These are phyloP conservation scores for Parauchenoglanis punctatus DNA, from an alignment of 2,797 vertebrate species.

Conservation along the genomic window DNA sequence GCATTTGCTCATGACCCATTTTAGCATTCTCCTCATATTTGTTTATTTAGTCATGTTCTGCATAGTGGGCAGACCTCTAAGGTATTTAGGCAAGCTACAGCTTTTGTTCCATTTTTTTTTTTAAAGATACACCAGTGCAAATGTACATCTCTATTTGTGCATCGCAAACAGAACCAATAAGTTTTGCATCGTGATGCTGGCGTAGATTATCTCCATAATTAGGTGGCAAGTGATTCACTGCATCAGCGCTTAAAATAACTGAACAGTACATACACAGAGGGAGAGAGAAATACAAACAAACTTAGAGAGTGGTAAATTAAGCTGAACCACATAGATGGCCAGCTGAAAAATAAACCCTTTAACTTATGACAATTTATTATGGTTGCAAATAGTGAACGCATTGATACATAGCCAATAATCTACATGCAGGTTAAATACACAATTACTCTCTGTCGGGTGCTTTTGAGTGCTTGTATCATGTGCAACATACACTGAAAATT, in stretches of 20 bases:
- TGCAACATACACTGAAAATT: background rate
- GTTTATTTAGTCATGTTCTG: background rate
- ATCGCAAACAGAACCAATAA: slow-evolving; percentile 39
- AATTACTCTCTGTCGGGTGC: slow-evolving; percentile 30
- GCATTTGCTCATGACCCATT: background rate
- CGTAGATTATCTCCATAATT: slow-evolving; percentile 16
- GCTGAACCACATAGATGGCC: slow-evolving; percentile 46
- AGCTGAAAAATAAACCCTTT: slow-evolving; percentile 49
- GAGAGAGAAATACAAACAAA: background rate
- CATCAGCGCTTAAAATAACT: slow-evolving; percentile 40
- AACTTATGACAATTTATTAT: slow-evolving; percentile 58
- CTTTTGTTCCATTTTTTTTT: background rate
- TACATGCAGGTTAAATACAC: slow-evolving; percentile 20
- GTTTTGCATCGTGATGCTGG: slow-evolving; percentile 4
- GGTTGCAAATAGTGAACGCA: slow-evolving; percentile 17
- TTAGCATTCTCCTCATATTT: background rate
- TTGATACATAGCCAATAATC: slow-evolving; percentile 32
- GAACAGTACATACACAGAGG: slow-evolving; percentile 22
- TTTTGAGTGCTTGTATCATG: background rate
- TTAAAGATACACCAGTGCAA: background rate
- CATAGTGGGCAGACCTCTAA: background rate
- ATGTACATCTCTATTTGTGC: slow-evolving; percentile 26
- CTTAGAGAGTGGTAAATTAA: slow-evolving; percentile 28
- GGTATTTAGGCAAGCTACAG: background rate
- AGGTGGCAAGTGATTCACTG: slow-evolving; percentile 15